Base-by-base conservation (phyloP, 1,140 invertebrate genomes). In the Ooceraea biroi region DNA sequence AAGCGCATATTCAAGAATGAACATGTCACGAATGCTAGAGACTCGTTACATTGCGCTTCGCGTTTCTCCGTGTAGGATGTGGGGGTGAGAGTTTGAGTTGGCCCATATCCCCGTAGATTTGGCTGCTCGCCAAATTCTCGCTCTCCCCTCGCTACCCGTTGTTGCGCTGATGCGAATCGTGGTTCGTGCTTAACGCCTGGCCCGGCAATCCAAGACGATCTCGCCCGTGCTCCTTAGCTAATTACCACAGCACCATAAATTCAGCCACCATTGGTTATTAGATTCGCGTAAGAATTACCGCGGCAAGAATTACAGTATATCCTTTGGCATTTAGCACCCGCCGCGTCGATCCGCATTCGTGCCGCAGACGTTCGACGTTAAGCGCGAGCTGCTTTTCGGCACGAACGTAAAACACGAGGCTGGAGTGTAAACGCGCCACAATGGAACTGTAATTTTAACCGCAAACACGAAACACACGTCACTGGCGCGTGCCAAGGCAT, bases 121-220 rank as follows among this genome's bases (percentile, higher is more conserved):
- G 90, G 90, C 90, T 19, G 11, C 50, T 44, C 19, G 87, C 90
- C 90, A 91, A 83, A 44, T 57, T 85, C 77, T 85, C 60, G 55
- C 58, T 83, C 36, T 69, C 52, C 48, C 57, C 52, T 50, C 14
- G 14, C 11, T 41, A 10, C 14, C n/a, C 25, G 22, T 82, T 25
- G 22, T 36, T 25, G 30, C 12, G 36, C 25, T 50, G 58, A 41
- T 10, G 41, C 50, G 27, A 22, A 57, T 57, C 44, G 44, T 50
- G 22, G 57, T 10, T 52, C 19, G 19, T 19, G 14, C 27, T 68
- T 78, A 57, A 57, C 27, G 3, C 25, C 65, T 36, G 69, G 12
- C n/a, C 61, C 27, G 4, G 12, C 44, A 7, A 46, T 60, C 58
- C 7, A 22, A 36, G 11, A 58, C 55, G 19, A 58, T 73, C 48